Conservation (phyloP, 2,113 vertebrate species). For the Myotis lucifugus region DNA sequence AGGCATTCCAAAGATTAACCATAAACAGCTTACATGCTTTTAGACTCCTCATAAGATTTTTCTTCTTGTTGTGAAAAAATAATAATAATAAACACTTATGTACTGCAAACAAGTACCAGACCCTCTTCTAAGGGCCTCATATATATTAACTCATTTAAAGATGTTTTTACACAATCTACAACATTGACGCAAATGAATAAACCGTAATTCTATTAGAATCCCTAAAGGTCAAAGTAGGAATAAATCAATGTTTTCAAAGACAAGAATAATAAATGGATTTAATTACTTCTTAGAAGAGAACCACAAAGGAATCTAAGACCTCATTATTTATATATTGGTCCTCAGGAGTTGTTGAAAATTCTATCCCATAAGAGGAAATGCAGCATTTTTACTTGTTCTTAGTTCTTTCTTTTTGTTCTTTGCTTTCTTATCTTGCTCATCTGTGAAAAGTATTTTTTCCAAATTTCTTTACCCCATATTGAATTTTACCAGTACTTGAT, state of each 20-base stretch:
- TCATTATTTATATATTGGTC: not conserved
- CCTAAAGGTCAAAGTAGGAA: slow-evolving; percentile 12
- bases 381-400: not conserved
- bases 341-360: slow-evolving; percentile 6
- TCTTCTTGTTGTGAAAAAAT: not conserved
- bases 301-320: not conserved
- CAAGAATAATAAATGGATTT: not conserved
- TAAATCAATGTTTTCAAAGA: slow-evolving; percentile 43
- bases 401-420: not conserved
- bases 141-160: not conserved
- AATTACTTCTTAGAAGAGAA: slow-evolving; percentile 39
- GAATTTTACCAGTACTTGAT: not conserved
- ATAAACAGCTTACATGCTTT: not conserved
- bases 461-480: not conserved
- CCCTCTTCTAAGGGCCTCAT: not conserved
- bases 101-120: not conserved
- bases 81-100: not conserved
- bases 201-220: slow-evolving; percentile 22
- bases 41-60: not conserved
- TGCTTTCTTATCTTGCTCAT: not conserved
- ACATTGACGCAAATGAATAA: not conserved
- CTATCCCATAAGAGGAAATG: not conserved
- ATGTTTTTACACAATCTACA: not conserved
- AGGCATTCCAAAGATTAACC: slow-evolving; percentile 4
- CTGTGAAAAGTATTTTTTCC: slow-evolving; percentile 22